A percentile compares a stretch with the other conserved stretches of the same genome.
These are phyloP conservation scores for Cynopterus sphinx DNA, from an alignment of 2,797 vertebrate genomes.

Conservation along the genomic window DNA sequence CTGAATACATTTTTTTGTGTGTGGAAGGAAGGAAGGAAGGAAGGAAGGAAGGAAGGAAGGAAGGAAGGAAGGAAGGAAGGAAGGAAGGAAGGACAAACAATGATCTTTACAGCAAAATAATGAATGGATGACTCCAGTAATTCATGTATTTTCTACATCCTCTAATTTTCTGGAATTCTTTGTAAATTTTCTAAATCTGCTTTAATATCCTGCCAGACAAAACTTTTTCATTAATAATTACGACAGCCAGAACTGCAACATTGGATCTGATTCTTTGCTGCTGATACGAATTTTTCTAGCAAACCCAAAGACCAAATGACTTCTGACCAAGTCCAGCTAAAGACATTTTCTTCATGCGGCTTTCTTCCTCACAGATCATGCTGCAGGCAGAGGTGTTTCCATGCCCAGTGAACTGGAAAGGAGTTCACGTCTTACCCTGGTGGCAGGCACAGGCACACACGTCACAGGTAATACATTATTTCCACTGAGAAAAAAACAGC, in stretches of 20 bases:
- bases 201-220: neutral
- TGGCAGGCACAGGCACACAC: neutral
- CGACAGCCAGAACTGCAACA: neutral
- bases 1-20: neutral
- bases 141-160: neutral
- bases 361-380: neutral
- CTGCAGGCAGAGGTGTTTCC: neutral
- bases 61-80: accelerated
- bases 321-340: neutral
- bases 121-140: neutral
- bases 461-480: neutral
- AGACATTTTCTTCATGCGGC: neutral
- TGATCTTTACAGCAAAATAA: neutral
- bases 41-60: neutral
- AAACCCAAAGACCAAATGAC: neutral
- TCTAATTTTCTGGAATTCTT: neutral
- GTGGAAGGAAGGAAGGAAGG: neutral
- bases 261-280: neutral
- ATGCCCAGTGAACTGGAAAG: neutral
- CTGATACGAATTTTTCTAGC: neutral
- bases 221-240: neutral
- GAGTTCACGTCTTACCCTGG: neutral
- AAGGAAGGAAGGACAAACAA: neutral
- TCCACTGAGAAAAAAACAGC: neutral
- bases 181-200: neutral